Conservation (phyloP, 2,888 invertebrate species). For the Epiperipatus broadwayi region DNA sequence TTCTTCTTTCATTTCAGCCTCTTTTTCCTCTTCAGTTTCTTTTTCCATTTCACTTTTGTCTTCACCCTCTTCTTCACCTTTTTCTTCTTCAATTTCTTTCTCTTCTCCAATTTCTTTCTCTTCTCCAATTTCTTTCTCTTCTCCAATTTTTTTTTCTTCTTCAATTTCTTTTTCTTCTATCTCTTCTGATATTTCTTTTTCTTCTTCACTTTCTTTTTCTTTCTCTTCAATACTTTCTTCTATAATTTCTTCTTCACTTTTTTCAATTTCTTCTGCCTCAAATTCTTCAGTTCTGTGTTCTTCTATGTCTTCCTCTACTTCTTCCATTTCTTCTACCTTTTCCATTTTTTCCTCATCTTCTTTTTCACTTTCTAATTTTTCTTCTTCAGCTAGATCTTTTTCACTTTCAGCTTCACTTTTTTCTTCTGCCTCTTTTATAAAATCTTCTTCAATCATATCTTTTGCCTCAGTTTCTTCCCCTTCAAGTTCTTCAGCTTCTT, state of each 20-base stretch:
- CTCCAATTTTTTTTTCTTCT: constrained; percentile 18
- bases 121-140: constrained; percentile 21
- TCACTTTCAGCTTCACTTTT: constrained; percentile 15
- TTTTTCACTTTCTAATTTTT: constrained; percentile 9
- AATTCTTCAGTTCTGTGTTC: neutral
- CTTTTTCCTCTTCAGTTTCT: neutral
- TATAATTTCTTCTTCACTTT: neutral
- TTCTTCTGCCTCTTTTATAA: constrained; percentile 17
- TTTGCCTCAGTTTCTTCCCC: constrained; percentile 19
- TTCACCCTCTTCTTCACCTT: constrained; percentile 17
- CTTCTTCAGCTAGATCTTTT: constrained; percentile 6
- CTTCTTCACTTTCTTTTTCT: constrained; percentile 11
- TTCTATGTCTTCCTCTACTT: constrained; percentile 7
- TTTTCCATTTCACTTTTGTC: neutral
- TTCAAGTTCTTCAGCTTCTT: constrained; percentile 21
- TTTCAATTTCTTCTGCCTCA: constrained; percentile 3
- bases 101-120: constrained; percentile 20
- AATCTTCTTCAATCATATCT: constrained; percentile 4
- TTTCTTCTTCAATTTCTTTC: constrained; percentile 17
- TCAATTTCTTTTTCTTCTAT: constrained; percentile 24
- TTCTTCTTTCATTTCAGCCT: neutral
- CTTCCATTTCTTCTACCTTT: constrained; percentile 10
- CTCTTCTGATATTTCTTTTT: constrained; percentile 12
- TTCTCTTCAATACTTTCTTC: constrained; percentile 6
- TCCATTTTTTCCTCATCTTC: constrained; percentile 1